Percentiles rank a stretch among this genome's conserved stretches.
Evolutionary conservation across 2,113 vertebrate genomes (phyloP).

Genomic region (Coturnix japonica): DNA sequence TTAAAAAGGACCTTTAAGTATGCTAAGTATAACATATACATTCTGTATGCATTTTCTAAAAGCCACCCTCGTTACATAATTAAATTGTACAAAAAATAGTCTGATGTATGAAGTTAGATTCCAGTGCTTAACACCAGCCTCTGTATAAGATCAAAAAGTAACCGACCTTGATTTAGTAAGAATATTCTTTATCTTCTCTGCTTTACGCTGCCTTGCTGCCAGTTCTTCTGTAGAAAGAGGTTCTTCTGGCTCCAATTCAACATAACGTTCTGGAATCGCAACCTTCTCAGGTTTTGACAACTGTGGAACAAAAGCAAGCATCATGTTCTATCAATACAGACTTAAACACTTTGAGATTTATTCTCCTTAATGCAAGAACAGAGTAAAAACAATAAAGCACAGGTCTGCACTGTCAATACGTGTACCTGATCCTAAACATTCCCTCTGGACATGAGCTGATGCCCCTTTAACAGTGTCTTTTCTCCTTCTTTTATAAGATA

Average conservation of each 20-base stretch:
- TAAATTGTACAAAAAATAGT: background rate
- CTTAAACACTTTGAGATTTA: background rate
- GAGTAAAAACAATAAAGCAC: background rate
- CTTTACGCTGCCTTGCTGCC: conserved; percentile 90
- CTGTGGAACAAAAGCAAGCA: conserved; percentile 66
- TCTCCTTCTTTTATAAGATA: background rate
- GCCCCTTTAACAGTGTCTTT: background rate
- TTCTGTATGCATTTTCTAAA: background rate
- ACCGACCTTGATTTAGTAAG: conserved; percentile 92
- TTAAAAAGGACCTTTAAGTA: background rate
- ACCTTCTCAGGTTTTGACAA: conserved; percentile 94
- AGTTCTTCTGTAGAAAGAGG: conserved; percentile 90
- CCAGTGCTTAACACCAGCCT: background rate
- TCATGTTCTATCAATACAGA: background rate
- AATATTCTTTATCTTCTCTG: conserved; percentile 94
- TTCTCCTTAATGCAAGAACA: background rate
- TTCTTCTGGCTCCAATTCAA: conserved; percentile 92
- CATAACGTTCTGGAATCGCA: conserved; percentile 91
- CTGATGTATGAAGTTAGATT: background rate
- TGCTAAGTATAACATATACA: background rate
- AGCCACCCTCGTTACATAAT: background rate
- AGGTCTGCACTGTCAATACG: background rate
- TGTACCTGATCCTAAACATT: background rate
- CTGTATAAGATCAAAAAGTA: background rate
- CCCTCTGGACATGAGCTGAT: background rate